Percentiles rank a stretch among this genome's conserved stretches.
These are phyloP conservation scores for Chloroceryle amazona DNA, from an alignment of 2,797 vertebrate genomes.

Conservation along the genomic window DNA sequence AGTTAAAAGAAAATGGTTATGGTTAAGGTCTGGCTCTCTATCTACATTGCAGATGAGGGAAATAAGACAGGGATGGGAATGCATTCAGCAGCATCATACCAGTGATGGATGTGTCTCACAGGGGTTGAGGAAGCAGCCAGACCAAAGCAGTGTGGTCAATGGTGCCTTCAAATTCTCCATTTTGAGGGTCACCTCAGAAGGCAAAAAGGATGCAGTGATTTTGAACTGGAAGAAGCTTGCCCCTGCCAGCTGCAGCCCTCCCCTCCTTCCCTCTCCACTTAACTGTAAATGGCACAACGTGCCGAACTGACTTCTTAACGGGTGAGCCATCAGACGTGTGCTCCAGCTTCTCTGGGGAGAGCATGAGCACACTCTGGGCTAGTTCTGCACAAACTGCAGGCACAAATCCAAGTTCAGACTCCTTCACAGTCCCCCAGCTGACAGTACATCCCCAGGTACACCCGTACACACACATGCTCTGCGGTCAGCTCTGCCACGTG, in stretches of 20 bases:
- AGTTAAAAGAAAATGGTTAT: neutral
- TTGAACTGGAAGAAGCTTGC: neutral
- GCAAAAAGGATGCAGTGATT: neutral
- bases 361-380: neutral
- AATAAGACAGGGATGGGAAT: neutral
- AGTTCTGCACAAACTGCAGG: neutral
- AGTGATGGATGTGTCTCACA: neutral
- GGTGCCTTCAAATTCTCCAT: neutral
- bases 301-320: neutral
- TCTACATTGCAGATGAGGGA: neutral
- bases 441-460: neutral
- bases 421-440: neutral
- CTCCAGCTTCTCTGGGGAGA: neutral
- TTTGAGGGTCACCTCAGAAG: neutral
- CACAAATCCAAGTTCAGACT: neutral
- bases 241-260: neutral
- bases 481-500: neutral
- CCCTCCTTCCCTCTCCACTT: neutral
- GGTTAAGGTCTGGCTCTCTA: neutral
- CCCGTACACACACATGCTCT: fast-evolving
- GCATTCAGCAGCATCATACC: neutral
- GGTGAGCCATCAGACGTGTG: neutral
- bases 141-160: neutral
- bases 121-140: neutral
- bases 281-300: neutral